phyloP scores from a whole-genome alignment of 92 coral and sea anemone genomes.

The Anthopleura xanthogrammica region DNA sequence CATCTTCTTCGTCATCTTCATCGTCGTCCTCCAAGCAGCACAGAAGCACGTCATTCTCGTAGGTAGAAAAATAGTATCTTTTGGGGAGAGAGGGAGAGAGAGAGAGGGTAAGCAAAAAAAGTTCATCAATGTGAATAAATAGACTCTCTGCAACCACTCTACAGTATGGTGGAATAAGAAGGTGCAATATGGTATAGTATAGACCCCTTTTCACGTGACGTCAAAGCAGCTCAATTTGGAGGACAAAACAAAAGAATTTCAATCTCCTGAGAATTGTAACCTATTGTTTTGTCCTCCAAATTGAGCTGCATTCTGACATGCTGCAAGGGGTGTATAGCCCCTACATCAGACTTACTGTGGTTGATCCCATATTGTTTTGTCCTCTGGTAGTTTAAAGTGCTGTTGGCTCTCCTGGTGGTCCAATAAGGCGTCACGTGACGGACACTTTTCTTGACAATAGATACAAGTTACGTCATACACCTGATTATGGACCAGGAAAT shows the following conservation, averaged over 20 bases:
- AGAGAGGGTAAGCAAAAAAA: too few relatives aligned
- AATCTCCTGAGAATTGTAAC: too few relatives aligned
- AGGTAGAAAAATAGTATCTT: slow-evolving; percentile 91
- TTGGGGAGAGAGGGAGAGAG: not conserved
- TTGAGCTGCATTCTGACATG: too few relatives aligned
- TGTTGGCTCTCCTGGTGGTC: slow-evolving; percentile 59
- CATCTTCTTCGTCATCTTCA: slow-evolving; percentile 37
- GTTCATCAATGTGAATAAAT: too few relatives aligned
- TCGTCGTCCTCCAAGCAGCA: slow-evolving; percentile 88
- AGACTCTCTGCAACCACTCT: too few relatives aligned
- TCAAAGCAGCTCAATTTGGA: too few relatives aligned
- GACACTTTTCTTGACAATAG: slow-evolving; percentile 66
- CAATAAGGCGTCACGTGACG: slow-evolving; percentile 50
- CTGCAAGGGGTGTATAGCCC: not conserved
- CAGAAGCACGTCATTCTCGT: slow-evolving; percentile 84
- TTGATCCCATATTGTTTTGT: slow-evolving; percentile 73
- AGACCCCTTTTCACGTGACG: too few relatives aligned
- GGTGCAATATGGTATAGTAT: too few relatives aligned
- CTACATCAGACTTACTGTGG: slow-evolving; percentile 72
- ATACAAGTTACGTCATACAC: slow-evolving; percentile 73
- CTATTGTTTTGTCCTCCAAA: too few relatives aligned
- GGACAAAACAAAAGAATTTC: too few relatives aligned
- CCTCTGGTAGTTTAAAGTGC: slow-evolving; percentile 75
- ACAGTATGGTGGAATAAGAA: too few relatives aligned
- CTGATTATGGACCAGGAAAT: slow-evolving; percentile 32